Evolutionary conservation across 2,888 invertebrate genomes (phyloP), one percentile per base, ranked within the genome.

Genomic region (Siphlonurus alternatus): DNA sequence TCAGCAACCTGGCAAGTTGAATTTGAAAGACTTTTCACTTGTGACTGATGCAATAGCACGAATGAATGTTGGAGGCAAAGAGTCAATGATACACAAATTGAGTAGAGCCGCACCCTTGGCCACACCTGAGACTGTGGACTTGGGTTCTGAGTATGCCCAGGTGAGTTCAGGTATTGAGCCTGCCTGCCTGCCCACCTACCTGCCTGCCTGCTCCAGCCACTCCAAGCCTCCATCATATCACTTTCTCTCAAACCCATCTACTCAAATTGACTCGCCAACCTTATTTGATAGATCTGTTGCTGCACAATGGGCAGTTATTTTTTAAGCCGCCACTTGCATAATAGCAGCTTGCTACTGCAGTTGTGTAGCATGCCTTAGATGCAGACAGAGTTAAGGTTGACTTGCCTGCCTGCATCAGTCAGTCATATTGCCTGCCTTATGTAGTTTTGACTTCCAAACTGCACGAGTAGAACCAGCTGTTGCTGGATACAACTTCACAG

Each of bases 1-100:
- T 25, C 74, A 87, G 83, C 90, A 92, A 84, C 92, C 93, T 19
- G 93, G 93, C 65, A 92, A 92, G 77, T 77, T 93, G 73, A 92
- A 93, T 74, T 80, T 92, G 80, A 90, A 89, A 76, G 91, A 92
- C 75, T 93, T 88, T 75, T 87, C 89, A 61, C 84, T 91, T 76
- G 91, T 93, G 66, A 90, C 90, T 71, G 91, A 93, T 73, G 92
- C 90, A 2, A 83, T 93, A 61, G 83, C 82, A 76, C 77, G 83
- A 72, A 78, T 83, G 85, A 82, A 86, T 79, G 82, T 85, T 79
- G 82, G 68, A 72, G 81, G 70, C 74, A 80, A 71, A 69, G 77
- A 78, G 70, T 74, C 75, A 70, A 69, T 71, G 65, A 70, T 70
- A 54, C 69, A 68, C 63, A 70, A 76, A 74, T 72, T 76, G 73